These are phyloP conservation scores for Drosophila villosipedis DNA, from an alignment of 2,888 invertebrate genomes.

Conservation along the genomic window DNA sequence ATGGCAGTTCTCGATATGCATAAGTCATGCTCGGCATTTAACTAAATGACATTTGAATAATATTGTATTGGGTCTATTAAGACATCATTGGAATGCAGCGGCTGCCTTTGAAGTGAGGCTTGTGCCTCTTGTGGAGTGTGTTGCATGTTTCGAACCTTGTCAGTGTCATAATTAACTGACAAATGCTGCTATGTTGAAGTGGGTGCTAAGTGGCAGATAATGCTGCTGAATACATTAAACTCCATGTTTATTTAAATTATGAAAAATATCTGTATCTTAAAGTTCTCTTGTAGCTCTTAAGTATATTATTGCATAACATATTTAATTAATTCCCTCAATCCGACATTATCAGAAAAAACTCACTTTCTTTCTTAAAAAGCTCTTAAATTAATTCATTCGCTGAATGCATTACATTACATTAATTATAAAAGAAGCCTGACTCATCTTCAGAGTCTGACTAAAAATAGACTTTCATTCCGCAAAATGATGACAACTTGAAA, in stretches of 20 bases:
- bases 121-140: slow-evolving; percentile 38
- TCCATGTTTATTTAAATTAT: slow-evolving; percentile 6
- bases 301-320: neutral
- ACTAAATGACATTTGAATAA: slow-evolving; percentile 68
- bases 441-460: slow-evolving; percentile 5
- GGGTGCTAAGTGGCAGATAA: slow-evolving; percentile 45
- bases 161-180: slow-evolving; percentile 72
- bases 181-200: slow-evolving; percentile 38
- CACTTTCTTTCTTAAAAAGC: neutral
- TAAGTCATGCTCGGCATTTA: slow-evolving; percentile 56
- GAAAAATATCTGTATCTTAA: neutral
- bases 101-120: slow-evolving; percentile 50
- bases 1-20: slow-evolving; percentile 46
- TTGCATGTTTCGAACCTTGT: slow-evolving; percentile 55
- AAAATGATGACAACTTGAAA: slow-evolving; percentile 6
- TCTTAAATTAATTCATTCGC: neutral
- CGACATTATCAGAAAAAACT: neutral
- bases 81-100: slow-evolving; percentile 74
- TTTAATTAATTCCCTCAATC: neutral
- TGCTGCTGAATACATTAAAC: slow-evolving; percentile 34
- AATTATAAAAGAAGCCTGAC: neutral
- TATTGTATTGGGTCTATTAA: slow-evolving; percentile 65
- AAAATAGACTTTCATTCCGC: neutral
- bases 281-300: neutral
- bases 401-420: neutral